These are phyloP conservation scores for Aspidoscelis tigris DNA, from an alignment of 2,113 vertebrate species.

Conservation along the genomic window DNA sequence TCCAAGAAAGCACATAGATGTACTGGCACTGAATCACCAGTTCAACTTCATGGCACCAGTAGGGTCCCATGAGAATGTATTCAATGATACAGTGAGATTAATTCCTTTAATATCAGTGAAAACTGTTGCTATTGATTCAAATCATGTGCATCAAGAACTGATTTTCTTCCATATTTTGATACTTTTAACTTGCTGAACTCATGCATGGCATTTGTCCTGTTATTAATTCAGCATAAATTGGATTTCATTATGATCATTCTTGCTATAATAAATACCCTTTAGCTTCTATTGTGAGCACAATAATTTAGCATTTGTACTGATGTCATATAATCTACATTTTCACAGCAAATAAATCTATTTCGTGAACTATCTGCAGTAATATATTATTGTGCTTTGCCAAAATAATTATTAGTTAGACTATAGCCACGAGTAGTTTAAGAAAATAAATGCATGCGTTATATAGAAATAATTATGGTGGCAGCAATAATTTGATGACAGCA, in stretches of 20 bases:
- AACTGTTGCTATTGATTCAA: neutral
- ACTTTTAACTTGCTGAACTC: neutral
- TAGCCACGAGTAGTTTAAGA: slow-evolving; percentile 34
- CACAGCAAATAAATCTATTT: neutral
- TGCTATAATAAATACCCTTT: slow-evolving; percentile 33
- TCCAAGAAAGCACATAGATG: too few relatives aligned
- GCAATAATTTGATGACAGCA: slow-evolving; percentile 10
- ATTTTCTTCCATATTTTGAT: neutral
- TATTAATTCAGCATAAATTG: slow-evolving; percentile 32
- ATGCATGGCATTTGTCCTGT: neutral
- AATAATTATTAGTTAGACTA: neutral
- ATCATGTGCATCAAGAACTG: neutral
- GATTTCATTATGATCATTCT: slow-evolving; percentile 35
- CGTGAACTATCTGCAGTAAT: slow-evolving; percentile 28
- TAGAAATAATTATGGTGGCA: slow-evolving; percentile 37
- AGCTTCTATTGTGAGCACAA: slow-evolving; percentile 34
- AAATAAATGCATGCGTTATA: slow-evolving; percentile 29
- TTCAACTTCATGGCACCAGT: too few relatives aligned
- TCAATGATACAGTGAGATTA: neutral
- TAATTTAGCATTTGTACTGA: neutral
- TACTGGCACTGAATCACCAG: too few relatives aligned
- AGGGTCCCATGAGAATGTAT: too few relatives aligned
- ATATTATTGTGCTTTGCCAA: neutral
- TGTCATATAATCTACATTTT: neutral
- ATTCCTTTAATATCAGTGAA: neutral